Conservation (phyloP, 2,797 vertebrate genomes). For the Enoplosus armatus region DNA sequence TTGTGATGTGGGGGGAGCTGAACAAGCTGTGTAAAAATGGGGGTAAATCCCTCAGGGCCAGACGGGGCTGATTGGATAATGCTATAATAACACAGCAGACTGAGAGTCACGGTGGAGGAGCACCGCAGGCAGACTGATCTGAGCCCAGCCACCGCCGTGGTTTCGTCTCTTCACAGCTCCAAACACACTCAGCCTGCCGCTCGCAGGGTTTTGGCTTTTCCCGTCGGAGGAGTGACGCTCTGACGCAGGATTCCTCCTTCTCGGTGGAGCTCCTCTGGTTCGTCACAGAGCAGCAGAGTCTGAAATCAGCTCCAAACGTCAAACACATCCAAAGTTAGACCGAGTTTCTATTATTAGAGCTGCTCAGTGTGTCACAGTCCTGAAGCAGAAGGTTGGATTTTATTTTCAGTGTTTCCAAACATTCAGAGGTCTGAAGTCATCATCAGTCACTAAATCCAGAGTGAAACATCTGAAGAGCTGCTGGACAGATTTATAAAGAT, state of each 20-base stretch:
- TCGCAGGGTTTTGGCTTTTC: constrained; percentile 57
- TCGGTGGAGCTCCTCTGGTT: constrained; percentile 33
- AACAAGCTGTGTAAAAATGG: constrained; percentile 29
- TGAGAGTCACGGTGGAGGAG: constrained; percentile 59
- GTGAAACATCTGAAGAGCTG: background rate
- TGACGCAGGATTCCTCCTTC: constrained; percentile 72
- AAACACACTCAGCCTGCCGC: constrained; percentile 50
- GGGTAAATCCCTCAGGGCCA: constrained; percentile 71
- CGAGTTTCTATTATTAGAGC: constrained; percentile 57
- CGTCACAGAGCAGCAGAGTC: constrained; percentile 8
- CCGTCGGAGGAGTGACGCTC: constrained; percentile 44
- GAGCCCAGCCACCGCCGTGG: constrained; percentile 66
- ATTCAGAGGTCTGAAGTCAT: constrained; percentile 2
- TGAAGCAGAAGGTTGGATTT: background rate
- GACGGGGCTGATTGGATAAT: constrained; percentile 80
- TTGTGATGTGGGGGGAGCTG: constrained; percentile 32
- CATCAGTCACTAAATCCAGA: background rate
- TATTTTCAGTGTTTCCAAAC: constrained; percentile 49
- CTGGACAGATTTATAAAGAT: background rate
- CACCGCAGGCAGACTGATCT: constrained; percentile 67
- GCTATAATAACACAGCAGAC: constrained; percentile 76
- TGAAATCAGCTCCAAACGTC: constrained; percentile 39
- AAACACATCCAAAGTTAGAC: constrained; percentile 53
- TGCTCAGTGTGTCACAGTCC: constrained; percentile 36
- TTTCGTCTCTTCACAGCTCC: constrained; percentile 67